Conservation (phyloP, 2,113 vertebrate genomes). For the Scolopax mira region DNA sequence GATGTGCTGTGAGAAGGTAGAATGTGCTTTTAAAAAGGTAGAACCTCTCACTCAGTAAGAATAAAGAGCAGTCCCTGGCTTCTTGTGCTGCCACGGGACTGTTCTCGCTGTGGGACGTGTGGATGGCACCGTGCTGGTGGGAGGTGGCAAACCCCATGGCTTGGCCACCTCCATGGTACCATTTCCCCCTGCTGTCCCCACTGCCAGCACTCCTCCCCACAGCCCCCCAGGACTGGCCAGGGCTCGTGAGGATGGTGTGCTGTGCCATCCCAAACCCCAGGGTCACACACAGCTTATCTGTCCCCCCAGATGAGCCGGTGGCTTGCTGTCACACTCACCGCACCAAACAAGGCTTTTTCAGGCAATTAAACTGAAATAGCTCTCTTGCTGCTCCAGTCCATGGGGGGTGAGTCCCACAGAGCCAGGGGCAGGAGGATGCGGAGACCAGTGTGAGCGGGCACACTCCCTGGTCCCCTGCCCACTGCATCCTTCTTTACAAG, state of each 20-base stretch:
- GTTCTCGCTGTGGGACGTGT: accelerated
- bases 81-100: accelerated
- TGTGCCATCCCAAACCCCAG: background rate
- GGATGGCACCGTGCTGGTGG: accelerated
- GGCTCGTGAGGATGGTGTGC: accelerated
- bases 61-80: background rate
- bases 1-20: no score
- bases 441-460: background rate
- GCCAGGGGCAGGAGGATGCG: background rate
- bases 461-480: accelerated
- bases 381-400: background rate
- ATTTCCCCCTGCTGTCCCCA: accelerated
- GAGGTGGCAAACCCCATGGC: background rate
- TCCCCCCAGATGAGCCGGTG: background rate
- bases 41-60: no score
- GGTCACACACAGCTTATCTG: background rate
- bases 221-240: background rate
- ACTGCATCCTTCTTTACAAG: background rate
- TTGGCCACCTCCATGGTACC: accelerated
- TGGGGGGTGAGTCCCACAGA: background rate
- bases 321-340: background rate
- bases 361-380: background rate
- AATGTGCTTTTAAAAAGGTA: no score
- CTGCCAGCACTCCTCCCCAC: background rate
- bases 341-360: background rate